A percentile compares a stretch with the other conserved stretches of the same genome.
phyloP scores from a whole-genome alignment of 2,113 vertebrate species.

The Thalassoma bifasciatum region DNA sequence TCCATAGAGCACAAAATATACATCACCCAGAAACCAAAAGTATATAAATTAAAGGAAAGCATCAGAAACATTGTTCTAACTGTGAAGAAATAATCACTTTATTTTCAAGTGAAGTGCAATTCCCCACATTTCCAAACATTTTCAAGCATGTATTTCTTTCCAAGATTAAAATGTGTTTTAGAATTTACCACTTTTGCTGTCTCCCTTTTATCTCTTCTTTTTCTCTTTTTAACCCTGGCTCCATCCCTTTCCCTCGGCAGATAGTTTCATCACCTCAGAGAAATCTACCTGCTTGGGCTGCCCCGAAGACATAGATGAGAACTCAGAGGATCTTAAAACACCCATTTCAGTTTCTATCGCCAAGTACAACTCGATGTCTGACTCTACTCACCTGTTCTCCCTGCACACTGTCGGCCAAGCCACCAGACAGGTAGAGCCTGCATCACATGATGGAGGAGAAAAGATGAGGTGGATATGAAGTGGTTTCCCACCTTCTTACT shows the following conservation, averaged over 20 bases:
- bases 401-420: conserved; percentile 76
- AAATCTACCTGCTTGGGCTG: conserved; percentile 84
- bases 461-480: background rate
- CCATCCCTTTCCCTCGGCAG: conserved; percentile 59
- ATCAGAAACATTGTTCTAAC: too few species aligned
- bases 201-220: too few species aligned
- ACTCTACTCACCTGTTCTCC: conserved; percentile 78
- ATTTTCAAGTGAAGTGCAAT: too few species aligned
- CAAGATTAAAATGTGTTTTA: too few species aligned
- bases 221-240: background rate
- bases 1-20: too few species aligned
- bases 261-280: conserved; percentile 1
- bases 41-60: too few species aligned
- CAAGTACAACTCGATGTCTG: conserved; percentile 81
- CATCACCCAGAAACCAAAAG: too few species aligned
- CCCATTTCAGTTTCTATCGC: conserved; percentile 77
- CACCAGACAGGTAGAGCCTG: conserved; percentile 84
- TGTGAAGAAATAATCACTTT: too few species aligned
- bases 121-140: too few species aligned
- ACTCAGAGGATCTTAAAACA: conserved; percentile 76
- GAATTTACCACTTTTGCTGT: too few species aligned
- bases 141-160: too few species aligned
- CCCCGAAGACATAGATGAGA: conserved; percentile 59
- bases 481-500: background rate
- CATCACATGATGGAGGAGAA: background rate